Evolutionary conservation across 2,888 invertebrate genomes (phyloP).

Genomic region (Drosophila borealis): DNA sequence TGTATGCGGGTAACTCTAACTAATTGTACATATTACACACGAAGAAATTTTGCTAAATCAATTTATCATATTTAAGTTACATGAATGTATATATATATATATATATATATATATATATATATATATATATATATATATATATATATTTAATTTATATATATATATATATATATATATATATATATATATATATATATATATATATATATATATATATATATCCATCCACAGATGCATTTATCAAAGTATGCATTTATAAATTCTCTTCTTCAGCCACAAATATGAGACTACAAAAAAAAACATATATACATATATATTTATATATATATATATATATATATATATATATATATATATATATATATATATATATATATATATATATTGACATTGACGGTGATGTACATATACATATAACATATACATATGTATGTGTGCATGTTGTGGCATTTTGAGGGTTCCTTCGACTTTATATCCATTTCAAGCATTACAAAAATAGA

Average conservation of each 20-base stretch:
- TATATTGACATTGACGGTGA: constrained; percentile 22
- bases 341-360: constrained; percentile 10
- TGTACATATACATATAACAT: constrained; percentile 14
- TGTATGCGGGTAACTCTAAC: constrained; percentile 54
- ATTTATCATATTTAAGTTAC: constrained; percentile 37
- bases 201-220: constrained; percentile 22
- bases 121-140: constrained; percentile 6
- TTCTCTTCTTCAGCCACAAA: too few species aligned
- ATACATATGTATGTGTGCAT: constrained; percentile 9
- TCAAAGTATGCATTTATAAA: too few species aligned
- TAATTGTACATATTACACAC: constrained; percentile 68
- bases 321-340: constrained; percentile 4
- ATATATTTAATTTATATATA: constrained; percentile 11
- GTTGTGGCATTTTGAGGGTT: constrained; percentile 2
- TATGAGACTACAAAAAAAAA: too few species aligned
- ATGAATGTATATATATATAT: neutral
- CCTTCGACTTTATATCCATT: constrained; percentile 24
- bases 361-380: constrained; percentile 9
- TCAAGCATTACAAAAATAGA: constrained; percentile 57
- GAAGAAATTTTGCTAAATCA: constrained; percentile 72
- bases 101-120: constrained; percentile 25
- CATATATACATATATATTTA: too few species aligned
- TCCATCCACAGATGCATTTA: constrained; percentile 4
- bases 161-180: constrained; percentile 19
- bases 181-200: neutral